Conservation (phyloP, 2,797 vertebrate species). For the Crypturellus tataupa region DNA sequence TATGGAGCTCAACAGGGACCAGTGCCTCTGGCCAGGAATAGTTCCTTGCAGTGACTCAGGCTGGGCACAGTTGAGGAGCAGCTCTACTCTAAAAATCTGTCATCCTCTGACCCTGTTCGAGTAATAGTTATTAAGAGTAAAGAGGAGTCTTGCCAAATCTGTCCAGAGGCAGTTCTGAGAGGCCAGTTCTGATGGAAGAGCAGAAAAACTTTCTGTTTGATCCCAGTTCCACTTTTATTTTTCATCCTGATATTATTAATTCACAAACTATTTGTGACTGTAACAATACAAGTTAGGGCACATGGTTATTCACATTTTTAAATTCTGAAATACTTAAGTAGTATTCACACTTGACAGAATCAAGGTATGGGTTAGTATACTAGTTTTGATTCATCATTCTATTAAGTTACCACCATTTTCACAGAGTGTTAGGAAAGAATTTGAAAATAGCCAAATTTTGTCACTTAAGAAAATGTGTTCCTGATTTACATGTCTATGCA, state of each 20-base stretch:
- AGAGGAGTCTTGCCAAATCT: background rate
- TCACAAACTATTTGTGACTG: background rate
- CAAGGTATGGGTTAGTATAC: background rate
- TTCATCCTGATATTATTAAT: background rate
- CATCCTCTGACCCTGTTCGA: background rate
- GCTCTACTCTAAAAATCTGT: background rate
- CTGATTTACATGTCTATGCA: background rate
- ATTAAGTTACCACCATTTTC: background rate
- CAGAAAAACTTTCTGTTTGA: background rate
- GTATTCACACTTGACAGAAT: background rate
- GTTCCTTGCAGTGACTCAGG: background rate
- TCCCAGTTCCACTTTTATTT: background rate
- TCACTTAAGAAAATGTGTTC: background rate
- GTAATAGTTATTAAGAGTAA: background rate
- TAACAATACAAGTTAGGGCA: background rate
- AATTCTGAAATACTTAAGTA: background rate
- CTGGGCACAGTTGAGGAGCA: background rate
- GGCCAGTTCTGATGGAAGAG: background rate
- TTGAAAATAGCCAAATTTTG: background rate
- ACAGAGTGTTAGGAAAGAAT: background rate
- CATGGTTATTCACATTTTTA: background rate
- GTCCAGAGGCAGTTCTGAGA: background rate
- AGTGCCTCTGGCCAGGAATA: background rate
- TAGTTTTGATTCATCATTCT: background rate
- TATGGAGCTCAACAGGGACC: background rate